Conservation (phyloP, 2,113 vertebrate genomes). For the Peromyscus leucopus region DNA sequence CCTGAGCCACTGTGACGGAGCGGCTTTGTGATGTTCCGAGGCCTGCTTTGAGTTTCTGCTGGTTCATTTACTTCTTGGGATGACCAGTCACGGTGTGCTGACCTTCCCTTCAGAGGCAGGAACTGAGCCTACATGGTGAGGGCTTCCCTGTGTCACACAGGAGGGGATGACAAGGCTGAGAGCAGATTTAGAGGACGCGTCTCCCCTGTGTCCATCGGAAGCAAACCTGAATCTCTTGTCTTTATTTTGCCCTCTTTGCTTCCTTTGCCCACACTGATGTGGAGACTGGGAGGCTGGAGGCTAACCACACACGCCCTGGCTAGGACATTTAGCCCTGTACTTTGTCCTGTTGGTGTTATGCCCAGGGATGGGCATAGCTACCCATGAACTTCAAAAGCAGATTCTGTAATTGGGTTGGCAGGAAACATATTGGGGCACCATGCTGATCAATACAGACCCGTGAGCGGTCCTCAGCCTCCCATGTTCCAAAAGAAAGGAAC, state of each 20-base stretch:
- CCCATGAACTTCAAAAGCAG: neutral
- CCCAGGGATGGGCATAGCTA: no score
- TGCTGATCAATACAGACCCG: fast-evolving
- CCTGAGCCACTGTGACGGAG: neutral
- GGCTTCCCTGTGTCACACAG: no score
- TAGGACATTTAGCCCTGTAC: fast-evolving
- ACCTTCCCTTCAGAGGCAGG: fast-evolving
- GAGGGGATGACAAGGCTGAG: neutral
- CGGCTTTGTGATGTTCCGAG: neutral
- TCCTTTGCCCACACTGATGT: neutral
- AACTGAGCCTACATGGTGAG: fast-evolving
- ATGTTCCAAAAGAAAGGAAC: fast-evolving
- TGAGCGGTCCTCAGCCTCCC: fast-evolving
- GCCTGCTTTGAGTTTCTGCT: fast-evolving
- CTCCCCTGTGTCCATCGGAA: neutral
- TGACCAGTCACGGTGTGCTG: fast-evolving
- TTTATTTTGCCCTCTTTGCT: neutral
- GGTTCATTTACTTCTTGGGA: neutral
- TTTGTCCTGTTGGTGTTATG: neutral
- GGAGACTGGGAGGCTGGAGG: neutral
- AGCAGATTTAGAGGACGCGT: neutral
- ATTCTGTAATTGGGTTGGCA: neutral
- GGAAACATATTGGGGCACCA: neutral
- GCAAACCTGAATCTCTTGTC: neutral
- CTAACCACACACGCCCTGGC: fast-evolving